Conservation (phyloP, 2,113 vertebrate species). For the Podarcis raffonei region DNA sequence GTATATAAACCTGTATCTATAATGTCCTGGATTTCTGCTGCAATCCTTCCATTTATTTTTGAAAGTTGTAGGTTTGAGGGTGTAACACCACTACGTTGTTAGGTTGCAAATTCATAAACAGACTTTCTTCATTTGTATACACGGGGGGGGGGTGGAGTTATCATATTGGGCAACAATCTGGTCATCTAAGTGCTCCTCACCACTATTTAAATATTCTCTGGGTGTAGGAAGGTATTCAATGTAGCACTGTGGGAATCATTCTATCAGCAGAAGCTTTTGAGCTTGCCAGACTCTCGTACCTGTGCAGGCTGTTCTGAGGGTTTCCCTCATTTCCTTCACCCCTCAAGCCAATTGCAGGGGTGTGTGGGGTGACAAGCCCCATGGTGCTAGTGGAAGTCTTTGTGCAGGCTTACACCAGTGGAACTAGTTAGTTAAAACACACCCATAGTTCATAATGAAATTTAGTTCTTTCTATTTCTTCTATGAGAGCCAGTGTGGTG, state of each 20-base stretch:
- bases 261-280: too few species aligned
- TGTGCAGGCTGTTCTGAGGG: background rate
- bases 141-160: background rate
- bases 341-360: too few species aligned
- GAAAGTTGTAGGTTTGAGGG: background rate
- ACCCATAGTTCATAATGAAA: background rate
- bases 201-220: background rate
- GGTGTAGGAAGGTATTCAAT: too few species aligned
- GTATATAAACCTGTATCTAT: background rate
- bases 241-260: too few species aligned
- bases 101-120: background rate
- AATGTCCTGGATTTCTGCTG: background rate
- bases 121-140: background rate
- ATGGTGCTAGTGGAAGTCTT: too few species aligned
- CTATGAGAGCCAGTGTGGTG: too few species aligned
- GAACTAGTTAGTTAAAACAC: too few species aligned
- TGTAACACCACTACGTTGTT: background rate
- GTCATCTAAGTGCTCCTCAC: background rate
- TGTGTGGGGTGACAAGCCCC: too few species aligned
- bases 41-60: background rate
- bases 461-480: background rate
- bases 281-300: too few species aligned
- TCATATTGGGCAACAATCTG: background rate
- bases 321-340: background rate
- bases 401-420: too few species aligned